Evolutionary conservation across 2,888 invertebrate species (phyloP).

Genomic region (Drosophila pegasa): DNA sequence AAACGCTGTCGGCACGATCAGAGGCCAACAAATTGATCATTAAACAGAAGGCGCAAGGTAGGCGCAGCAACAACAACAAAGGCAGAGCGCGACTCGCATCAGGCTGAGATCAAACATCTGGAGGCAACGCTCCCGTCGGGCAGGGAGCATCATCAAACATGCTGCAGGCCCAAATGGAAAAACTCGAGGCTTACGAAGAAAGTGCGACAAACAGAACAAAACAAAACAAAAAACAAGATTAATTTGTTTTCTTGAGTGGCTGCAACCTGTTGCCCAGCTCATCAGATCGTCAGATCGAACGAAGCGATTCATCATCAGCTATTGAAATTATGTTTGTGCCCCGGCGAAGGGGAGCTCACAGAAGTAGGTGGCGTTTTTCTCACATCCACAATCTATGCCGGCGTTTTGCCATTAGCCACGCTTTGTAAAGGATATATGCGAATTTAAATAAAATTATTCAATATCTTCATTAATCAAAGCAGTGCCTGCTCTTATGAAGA

Average conservation of each 20-base stretch:
- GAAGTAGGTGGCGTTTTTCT: slow-evolving; percentile 76
- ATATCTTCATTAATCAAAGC: slow-evolving; percentile 69
- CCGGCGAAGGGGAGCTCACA: slow-evolving; percentile 24
- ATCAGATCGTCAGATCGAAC: slow-evolving; percentile 51
- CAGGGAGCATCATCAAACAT: slow-evolving; percentile 52
- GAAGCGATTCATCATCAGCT: slow-evolving; percentile 57
- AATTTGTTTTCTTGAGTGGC: slow-evolving; percentile 72
- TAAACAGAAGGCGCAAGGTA: slow-evolving; percentile 79
- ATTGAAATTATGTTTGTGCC: slow-evolving; percentile 37
- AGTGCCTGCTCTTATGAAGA: slow-evolving; percentile 51
- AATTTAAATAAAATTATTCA: slow-evolving; percentile 79
- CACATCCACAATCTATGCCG: slow-evolving; percentile 65
- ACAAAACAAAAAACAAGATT: slow-evolving; percentile 61
- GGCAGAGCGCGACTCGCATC: slow-evolving; percentile 30
- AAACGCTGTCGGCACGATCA: slow-evolving; percentile 79
- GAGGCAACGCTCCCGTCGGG: slow-evolving; percentile 49
- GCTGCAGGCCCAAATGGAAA: slow-evolving; percentile 51
- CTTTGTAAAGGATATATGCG: slow-evolving; percentile 75
- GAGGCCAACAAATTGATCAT: slow-evolving; percentile 79
- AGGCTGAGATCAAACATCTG: slow-evolving; percentile 78
- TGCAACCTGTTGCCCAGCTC: slow-evolving; percentile 70
- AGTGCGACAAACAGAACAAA: slow-evolving; percentile 48
- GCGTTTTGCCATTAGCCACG: slow-evolving; percentile 73
- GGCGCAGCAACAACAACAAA: slow-evolving; percentile 45
- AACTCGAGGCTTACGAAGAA: slow-evolving; percentile 54